phyloP scores from a whole-genome alignment of 2,113 vertebrate species.

The Bufo gargarizans region DNA sequence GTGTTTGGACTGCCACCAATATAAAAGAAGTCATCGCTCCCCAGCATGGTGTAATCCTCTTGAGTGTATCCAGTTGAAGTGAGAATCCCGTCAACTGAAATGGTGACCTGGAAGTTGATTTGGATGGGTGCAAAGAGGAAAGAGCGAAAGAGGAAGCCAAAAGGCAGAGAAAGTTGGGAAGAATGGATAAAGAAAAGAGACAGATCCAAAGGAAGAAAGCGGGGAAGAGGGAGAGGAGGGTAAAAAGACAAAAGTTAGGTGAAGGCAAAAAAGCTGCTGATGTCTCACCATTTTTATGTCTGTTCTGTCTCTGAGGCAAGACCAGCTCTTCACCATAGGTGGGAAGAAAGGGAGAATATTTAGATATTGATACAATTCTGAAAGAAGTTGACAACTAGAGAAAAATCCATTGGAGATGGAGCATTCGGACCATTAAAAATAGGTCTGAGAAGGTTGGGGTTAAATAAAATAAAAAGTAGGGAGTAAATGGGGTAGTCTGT shows the following conservation, averaged over 20 bases:
- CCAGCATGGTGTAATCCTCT: constrained; percentile 94
- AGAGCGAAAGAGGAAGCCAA: constrained; percentile 63
- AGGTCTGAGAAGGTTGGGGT: background rate
- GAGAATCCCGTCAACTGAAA: constrained; percentile 90
- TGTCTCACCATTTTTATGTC: constrained; percentile 68
- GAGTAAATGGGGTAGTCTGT: background rate
- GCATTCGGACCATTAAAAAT: constrained; percentile 7
- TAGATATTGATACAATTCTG: constrained; percentile 13
- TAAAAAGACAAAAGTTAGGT: constrained; percentile 63
- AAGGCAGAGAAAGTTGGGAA: background rate
- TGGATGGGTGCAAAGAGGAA: constrained; percentile 51
- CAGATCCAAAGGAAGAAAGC: constrained; percentile 63
- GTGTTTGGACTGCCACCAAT: constrained; percentile 92
- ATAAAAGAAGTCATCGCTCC: constrained; percentile 93
- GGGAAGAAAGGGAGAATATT: background rate
- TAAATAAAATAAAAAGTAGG: background rate
- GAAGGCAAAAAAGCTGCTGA: constrained; percentile 58
- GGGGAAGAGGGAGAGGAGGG: constrained; percentile 68
- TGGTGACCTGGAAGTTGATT: constrained; percentile 78
- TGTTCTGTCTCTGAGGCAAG: constrained; percentile 68
- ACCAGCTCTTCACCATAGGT: constrained; percentile 49
- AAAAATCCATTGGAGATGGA: constrained; percentile 1
- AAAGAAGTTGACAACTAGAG: constrained; percentile 1
- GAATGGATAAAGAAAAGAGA: constrained; percentile 60
- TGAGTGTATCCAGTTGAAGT: constrained; percentile 89